Base-by-base conservation (phyloP, 2,797 vertebrate species). In the Phalanger gymnotis region DNA sequence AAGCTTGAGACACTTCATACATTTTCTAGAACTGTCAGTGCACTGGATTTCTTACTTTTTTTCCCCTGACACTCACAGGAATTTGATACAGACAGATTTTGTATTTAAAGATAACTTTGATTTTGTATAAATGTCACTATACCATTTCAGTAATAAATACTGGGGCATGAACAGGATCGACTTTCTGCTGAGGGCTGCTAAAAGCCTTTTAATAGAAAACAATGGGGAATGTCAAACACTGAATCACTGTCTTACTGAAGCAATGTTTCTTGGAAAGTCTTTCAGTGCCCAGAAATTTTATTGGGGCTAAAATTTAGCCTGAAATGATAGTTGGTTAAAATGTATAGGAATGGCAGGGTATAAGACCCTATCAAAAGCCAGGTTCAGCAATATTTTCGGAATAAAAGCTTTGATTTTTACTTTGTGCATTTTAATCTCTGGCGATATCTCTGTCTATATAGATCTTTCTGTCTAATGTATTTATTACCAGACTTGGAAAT, bases 161-260 rank as follows among this genome's bases (percentile, higher is more conserved):
- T 91, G 92, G 0, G 30, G 0, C 91, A 55, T 97, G 95, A 96
- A 91, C 93, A 94, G 94, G 53, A 97, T 96, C 97, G 95, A 96
- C 93, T 97, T 98, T 97, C 90, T 98, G 91, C 96, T 98, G 96
- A 97, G 95, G 97, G 95, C 91, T 97, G 66, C 25, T 97, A 95
- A 97, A 95, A 97, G 90, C 95, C 94, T 97, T 97, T 98, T 98
- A 97, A 97, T 97, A 97, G 95, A 97, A 98, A 98, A 97, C 95
- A 97, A 97, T 97, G 95, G 95, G 51, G 91, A 97, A 94, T 97
- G 96, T 97, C 97, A 98, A 95, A 95, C 92, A 94, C 0, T 94
- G 58, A 96, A 96, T 97, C 16, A 2, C 30, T 12, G 92, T 94
- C 91, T 92, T 93, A 92, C 54, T 92, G 96, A 96, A 92, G 57